These are phyloP conservation scores for Chrysolina haemoptera DNA, from an alignment of 2,888 invertebrate genomes.

Conservation along the genomic window DNA sequence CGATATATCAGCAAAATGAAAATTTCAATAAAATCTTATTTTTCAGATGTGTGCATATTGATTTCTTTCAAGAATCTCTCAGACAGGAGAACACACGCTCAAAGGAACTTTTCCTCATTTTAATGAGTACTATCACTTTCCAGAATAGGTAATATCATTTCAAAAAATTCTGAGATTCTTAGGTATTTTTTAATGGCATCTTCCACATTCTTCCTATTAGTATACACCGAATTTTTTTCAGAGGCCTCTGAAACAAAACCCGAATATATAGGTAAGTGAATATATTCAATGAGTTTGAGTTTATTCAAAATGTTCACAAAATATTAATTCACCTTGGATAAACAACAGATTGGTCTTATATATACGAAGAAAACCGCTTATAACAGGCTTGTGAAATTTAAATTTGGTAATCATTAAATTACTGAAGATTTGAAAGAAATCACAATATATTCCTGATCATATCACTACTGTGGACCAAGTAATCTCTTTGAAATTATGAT, in stretches of 20 bases:
- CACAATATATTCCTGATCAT: neutral
- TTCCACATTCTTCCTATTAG: neutral
- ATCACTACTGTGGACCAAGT: neutral
- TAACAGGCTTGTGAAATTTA: neutral
- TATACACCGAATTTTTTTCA: slow-evolving; percentile 5
- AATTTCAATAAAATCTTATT: neutral
- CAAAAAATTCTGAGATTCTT: neutral
- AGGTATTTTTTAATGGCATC: slow-evolving; percentile 5
- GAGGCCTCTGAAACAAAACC: slow-evolving; percentile 15
- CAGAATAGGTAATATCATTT: no score
- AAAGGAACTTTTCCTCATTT: no score
- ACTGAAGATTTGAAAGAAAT: neutral
- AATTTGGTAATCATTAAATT: neutral
- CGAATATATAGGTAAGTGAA: neutral
- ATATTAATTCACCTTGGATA: no score
- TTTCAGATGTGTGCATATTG: no score
- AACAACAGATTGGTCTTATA: neutral
- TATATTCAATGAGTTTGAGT: neutral
- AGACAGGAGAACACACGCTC: no score
- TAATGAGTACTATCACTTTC: no score
- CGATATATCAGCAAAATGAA: no score
- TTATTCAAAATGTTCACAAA: neutral
- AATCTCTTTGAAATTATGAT: neutral
- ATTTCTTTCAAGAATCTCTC: no score
- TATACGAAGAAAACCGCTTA: neutral